Percentiles rank a stretch among this genome's conserved stretches.
Conservation (phyloP, 2,797 vertebrate species). For the Petrocephalus sullivani region DNA sequence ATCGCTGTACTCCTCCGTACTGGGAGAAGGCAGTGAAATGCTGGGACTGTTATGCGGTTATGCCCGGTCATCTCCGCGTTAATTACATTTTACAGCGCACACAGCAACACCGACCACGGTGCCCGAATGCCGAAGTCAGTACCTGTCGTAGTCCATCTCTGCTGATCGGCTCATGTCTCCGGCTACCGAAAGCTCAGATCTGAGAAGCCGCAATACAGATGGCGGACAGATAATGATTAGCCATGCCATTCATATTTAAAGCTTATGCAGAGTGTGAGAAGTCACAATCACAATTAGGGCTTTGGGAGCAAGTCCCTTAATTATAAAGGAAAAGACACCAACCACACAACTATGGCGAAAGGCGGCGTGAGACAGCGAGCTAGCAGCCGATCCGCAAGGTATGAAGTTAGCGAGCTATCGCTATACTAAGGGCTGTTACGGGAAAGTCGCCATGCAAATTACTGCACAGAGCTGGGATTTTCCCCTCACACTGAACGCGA, state of each 20-base stretch:
- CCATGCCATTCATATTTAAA: background rate
- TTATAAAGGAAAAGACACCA: background rate
- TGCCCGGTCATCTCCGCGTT: background rate
- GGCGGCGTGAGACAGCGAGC: background rate
- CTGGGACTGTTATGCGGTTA: background rate
- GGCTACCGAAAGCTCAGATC: background rate
- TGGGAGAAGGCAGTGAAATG: background rate
- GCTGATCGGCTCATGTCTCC: background rate
- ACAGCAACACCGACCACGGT: background rate
- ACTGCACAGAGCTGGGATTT: background rate
- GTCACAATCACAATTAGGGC: background rate
- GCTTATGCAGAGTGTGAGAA: background rate
- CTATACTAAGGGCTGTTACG: background rate
- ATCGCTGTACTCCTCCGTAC: conserved; percentile 33
- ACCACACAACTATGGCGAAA: background rate
- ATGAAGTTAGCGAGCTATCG: background rate
- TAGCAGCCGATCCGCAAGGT: no score
- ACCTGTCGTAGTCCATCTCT: background rate
- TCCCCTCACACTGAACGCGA: background rate
- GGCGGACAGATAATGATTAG: background rate
- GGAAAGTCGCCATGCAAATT: background rate
- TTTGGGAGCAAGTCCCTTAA: background rate
- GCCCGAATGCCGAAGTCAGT: background rate
- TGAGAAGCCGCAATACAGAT: background rate
- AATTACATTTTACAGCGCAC: background rate